phyloP scores from a whole-genome alignment of 2,888 invertebrate genomes.

The Ecdyonurus torrentis region DNA sequence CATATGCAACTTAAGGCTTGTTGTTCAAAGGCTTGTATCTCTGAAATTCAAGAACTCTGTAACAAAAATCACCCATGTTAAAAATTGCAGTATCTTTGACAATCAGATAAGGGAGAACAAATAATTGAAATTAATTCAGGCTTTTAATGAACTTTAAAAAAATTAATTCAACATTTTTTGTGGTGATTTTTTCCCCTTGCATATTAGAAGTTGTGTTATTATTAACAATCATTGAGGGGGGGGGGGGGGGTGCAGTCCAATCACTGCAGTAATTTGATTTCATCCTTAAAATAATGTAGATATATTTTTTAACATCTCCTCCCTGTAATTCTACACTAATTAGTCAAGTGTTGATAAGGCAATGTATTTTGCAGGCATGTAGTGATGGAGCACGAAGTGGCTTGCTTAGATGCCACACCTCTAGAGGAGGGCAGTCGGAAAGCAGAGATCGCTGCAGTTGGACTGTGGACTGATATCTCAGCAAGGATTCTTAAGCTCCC shows the following conservation, averaged over 20 bases:
- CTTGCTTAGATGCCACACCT: slow-evolving; percentile 87
- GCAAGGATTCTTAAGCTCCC: slow-evolving; percentile 74
- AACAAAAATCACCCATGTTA: too few species aligned
- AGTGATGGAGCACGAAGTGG: slow-evolving; percentile 82
- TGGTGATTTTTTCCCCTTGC: too few species aligned
- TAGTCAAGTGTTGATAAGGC: not conserved
- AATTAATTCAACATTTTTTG: too few species aligned
- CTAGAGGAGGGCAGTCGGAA: slow-evolving; percentile 40
- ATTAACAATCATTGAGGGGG: too few species aligned
- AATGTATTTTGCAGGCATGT: slow-evolving; percentile 36
- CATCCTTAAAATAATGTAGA: not conserved
- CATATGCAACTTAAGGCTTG: too few species aligned
- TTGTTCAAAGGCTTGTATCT: too few species aligned
- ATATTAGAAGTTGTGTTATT: too few species aligned
- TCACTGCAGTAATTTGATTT: not conserved
- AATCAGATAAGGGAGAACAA: too few species aligned
- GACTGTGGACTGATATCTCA: slow-evolving; percentile 95
- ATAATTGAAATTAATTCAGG: too few species aligned
- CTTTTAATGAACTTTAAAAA: too few species aligned
- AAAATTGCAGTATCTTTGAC: too few species aligned
- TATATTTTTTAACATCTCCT: not conserved
- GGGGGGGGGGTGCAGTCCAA: not conserved
- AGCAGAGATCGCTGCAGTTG: slow-evolving; percentile 71
- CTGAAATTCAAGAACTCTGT: too few species aligned
- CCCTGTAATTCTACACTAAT: not conserved